A percentile compares a stretch with the other conserved stretches of the same genome.
Conservation (phyloP, 2,888 invertebrate genomes). For the Tetanocera ferruginea region DNA sequence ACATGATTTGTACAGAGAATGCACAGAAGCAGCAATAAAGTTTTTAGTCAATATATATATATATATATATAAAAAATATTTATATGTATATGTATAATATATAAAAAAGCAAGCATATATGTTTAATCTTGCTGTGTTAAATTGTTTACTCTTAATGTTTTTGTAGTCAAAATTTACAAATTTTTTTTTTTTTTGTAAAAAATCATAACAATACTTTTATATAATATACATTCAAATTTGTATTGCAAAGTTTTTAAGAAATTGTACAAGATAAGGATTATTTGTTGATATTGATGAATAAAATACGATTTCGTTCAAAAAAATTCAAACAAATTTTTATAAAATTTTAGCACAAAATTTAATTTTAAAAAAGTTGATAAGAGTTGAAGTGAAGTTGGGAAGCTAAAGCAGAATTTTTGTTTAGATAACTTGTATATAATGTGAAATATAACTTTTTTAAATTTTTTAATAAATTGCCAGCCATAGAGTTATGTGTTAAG, state of each 20-base stretch:
- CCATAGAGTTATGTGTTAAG: no score
- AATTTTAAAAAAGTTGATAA: background rate
- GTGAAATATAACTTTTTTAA: no score
- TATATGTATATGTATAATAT: background rate
- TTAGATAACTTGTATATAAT: no score
- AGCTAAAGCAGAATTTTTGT: background rate
- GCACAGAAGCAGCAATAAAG: background rate
- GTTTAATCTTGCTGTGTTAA: background rate
- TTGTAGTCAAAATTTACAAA: constrained; percentile 40
- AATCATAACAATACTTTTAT: constrained; percentile 6
- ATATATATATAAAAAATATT: background rate
- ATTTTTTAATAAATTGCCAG: no score
- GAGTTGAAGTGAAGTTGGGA: background rate
- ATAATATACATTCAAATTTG: constrained; percentile 13
- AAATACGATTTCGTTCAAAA: constrained; percentile 42
- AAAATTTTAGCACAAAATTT: background rate
- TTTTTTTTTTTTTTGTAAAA: constrained; percentile 11
- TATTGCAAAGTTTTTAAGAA: constrained; percentile 21
- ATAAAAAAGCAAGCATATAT: constrained; percentile 5
- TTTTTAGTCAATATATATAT: background rate
- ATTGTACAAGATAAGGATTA: constrained; percentile 30
- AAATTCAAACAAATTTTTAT: constrained; percentile 37
- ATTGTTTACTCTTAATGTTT: constrained; percentile 6
- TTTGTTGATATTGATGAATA: constrained; percentile 46
- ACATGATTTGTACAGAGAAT: background rate